These are phyloP conservation scores for Mactromeris polynyma DNA, from an alignment of 2,888 invertebrate species.

Conservation along the genomic window DNA sequence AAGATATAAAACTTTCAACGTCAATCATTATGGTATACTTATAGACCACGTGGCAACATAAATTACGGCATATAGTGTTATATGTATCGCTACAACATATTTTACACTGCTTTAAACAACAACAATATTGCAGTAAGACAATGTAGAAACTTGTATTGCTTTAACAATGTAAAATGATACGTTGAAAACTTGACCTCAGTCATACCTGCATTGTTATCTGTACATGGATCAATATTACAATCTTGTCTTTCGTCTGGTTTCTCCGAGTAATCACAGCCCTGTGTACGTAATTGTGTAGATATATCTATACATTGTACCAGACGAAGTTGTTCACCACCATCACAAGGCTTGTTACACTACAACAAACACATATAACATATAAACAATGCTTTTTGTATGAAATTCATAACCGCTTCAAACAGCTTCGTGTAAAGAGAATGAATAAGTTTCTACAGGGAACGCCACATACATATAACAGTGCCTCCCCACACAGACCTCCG, in stretches of 20 bases:
- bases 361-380: background rate
- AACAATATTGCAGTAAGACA: background rate
- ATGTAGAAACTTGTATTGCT: background rate
- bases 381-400: too few relatives aligned
- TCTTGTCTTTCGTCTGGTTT: constrained; percentile 84
- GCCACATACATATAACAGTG: too few relatives aligned
- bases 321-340: constrained; percentile 86
- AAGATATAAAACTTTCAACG: too few relatives aligned
- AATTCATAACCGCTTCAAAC: too few relatives aligned
- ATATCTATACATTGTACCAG: constrained; percentile 87
- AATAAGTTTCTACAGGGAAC: too few relatives aligned
- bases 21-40: too few relatives aligned
- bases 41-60: too few relatives aligned
- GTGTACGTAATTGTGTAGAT: constrained; percentile 82
- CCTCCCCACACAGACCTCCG: too few relatives aligned
- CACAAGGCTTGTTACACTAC: constrained; percentile 87
- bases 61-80: too few relatives aligned
- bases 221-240: constrained; percentile 86
- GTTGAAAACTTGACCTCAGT: background rate
- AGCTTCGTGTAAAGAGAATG: too few relatives aligned
- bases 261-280: constrained; percentile 80
- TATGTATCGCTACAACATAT: too few relatives aligned
- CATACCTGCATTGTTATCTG: constrained; percentile 74
- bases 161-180: background rate
- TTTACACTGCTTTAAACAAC: too few relatives aligned